These are phyloP conservation scores for Chelon labrosus DNA, from an alignment of 2,797 vertebrate species.

Conservation along the genomic window DNA sequence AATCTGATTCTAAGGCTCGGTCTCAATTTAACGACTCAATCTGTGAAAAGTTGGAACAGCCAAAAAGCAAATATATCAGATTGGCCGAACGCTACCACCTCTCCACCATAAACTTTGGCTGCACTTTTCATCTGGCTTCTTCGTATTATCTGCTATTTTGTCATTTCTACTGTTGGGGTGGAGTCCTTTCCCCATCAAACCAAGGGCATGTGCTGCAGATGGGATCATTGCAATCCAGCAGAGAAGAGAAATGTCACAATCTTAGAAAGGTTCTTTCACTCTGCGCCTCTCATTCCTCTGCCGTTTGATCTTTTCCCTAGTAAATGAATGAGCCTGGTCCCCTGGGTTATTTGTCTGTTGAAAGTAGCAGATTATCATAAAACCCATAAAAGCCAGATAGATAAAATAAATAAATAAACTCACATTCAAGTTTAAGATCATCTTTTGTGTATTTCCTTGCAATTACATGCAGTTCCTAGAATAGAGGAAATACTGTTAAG, in stretches of 20 bases:
- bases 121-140: conserved; percentile 46
- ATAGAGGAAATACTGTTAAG: neutral
- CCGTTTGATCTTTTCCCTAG: conserved; percentile 47
- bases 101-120: conserved; percentile 44
- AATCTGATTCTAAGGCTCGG: neutral
- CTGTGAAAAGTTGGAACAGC: neutral
- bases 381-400: conserved; percentile 11
- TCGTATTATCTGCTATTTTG: conserved; percentile 12
- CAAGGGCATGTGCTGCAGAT: conserved; percentile 63
- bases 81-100: conserved; percentile 19
- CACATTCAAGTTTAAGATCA: neutral
- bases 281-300: conserved; percentile 20
- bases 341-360: conserved; percentile 20
- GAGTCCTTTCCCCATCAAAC: conserved; percentile 58
- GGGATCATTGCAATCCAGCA: conserved; percentile 61
- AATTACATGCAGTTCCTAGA: neutral
- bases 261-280: conserved; percentile 48
- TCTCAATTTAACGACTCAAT: neutral
- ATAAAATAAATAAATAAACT: neutral
- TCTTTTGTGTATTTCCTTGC: neutral
- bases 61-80: conserved; percentile 2
- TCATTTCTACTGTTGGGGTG: conserved; percentile 49
- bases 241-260: conserved; percentile 65
- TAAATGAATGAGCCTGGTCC: conserved; percentile 39
- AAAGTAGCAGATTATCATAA: conserved; percentile 39